Evolutionary conservation across 2,888 invertebrate genomes (phyloP).

Genomic region (Yponomeuta plumbellus): DNA sequence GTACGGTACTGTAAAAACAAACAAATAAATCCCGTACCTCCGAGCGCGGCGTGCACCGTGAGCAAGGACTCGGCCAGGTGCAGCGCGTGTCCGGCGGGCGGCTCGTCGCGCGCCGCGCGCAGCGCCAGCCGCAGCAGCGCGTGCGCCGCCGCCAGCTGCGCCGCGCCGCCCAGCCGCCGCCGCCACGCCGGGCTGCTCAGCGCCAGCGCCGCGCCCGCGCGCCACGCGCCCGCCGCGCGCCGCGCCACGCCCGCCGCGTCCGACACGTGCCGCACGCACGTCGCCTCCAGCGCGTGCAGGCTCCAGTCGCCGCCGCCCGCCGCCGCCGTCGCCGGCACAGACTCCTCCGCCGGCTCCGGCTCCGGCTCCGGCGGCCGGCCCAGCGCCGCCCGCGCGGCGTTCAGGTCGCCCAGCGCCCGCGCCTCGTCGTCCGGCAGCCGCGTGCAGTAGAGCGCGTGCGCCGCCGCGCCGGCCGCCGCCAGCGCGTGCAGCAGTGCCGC

Average conservation of each 20-base stretch:
- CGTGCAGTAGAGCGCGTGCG: conserved; percentile 50
- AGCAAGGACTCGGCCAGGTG: too few relatives aligned
- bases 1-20: too few relatives aligned
- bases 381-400: conserved; percentile 41
- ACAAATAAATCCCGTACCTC: too few relatives aligned
- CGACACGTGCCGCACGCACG: conserved; percentile 22
- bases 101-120: too few relatives aligned
- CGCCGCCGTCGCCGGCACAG: too few relatives aligned
- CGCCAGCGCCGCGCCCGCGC: too few relatives aligned
- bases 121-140: too few relatives aligned
- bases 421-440: conserved; percentile 49
- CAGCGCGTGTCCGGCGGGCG: too few relatives aligned
- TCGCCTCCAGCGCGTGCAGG: conserved; percentile 39
- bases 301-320: conserved; percentile 26
- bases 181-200: too few relatives aligned
- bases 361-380: conserved; percentile 26
- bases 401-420: conserved; percentile 47
- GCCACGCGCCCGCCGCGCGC: conserved; percentile 12
- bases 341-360: not conserved
- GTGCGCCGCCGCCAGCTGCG: too few relatives aligned
- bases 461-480: conserved; percentile 48
- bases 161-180: too few relatives aligned
- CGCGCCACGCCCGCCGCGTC: not conserved
- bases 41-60: too few relatives aligned
- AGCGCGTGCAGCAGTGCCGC: conserved; percentile 60